Conservation (phyloP, 2,888 invertebrate species). For the Xylophagus ater region DNA sequence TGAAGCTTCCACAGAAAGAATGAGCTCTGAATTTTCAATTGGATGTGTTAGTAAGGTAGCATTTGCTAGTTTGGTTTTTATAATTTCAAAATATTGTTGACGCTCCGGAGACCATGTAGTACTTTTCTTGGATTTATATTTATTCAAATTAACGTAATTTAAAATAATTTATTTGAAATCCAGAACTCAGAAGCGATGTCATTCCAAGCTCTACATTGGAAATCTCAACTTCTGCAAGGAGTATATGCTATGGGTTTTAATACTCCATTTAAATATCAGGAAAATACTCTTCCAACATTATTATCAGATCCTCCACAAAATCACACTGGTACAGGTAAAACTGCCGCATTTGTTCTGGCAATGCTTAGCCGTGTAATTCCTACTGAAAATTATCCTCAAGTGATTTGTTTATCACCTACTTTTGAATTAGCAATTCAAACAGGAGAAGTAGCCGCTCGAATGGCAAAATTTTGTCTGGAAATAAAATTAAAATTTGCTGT, state of each 20-base stretch:
- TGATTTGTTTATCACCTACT: constrained; percentile 89
- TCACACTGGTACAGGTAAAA: constrained; percentile 98
- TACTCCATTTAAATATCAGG: constrained; percentile 94
- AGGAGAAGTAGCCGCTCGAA: constrained; percentile 90
- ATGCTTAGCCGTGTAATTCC: constrained; percentile 90
- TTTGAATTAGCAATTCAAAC: constrained; percentile 97
- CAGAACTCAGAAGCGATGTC: too few relatives aligned
- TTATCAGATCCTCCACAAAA: constrained; percentile 91
- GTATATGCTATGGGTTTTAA: constrained; percentile 95
- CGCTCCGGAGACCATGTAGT: too few relatives aligned
- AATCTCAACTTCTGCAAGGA: constrained; percentile 83
- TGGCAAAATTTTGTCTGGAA: constrained; percentile 88
- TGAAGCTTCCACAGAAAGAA: too few relatives aligned
- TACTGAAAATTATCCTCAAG: constrained; percentile 72
- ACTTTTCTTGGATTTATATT: too few relatives aligned
- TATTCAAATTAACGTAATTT: too few relatives aligned
- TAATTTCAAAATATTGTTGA: too few relatives aligned
- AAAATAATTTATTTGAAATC: too few relatives aligned
- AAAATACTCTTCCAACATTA: constrained; percentile 88
- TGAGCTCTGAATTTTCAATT: too few relatives aligned
- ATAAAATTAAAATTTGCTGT: constrained; percentile 87
- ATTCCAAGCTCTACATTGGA: too few relatives aligned
- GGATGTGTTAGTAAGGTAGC: too few relatives aligned
- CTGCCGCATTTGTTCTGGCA: constrained; percentile 94
- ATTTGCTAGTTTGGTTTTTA: too few relatives aligned